Evolutionary conservation across 2,113 vertebrate species (phyloP).

Genomic region (Sorex fumeus): DNA sequence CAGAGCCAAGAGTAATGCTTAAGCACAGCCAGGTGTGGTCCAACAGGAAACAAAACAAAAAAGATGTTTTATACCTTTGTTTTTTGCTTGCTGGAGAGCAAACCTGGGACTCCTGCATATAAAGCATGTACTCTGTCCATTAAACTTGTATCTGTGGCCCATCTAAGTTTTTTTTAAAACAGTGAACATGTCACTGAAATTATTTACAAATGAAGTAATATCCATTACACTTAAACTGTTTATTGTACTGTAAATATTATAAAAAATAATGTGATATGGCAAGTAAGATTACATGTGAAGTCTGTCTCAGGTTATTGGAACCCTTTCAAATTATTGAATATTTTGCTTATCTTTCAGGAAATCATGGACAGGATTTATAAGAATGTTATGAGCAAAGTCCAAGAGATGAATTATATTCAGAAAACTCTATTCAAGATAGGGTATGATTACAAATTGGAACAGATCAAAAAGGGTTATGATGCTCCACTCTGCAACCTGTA

Average conservation of each 20-base stretch:
- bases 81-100: too few relatives aligned
- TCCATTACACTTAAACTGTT: not conserved
- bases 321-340: conserved; percentile 47
- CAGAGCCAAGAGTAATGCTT: too few relatives aligned
- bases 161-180: not conserved
- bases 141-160: too few relatives aligned
- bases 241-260: too few relatives aligned
- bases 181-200: not conserved
- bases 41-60: too few relatives aligned
- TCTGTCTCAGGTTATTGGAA: conserved; percentile 14
- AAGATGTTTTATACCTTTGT: too few relatives aligned
- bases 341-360: conserved; percentile 91
- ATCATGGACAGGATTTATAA: conserved; percentile 99
- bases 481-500: conserved; percentile 97
- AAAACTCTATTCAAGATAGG: conserved; percentile 96
- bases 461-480: conserved; percentile 97
- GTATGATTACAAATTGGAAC: conserved; percentile 97
- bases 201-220: not conserved
- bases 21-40: too few relatives aligned
- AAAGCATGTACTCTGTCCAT: too few relatives aligned
- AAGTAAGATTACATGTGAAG: too few relatives aligned
- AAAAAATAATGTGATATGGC: too few relatives aligned
- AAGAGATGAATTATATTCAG: conserved; percentile 96
- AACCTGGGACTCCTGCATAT: too few relatives aligned
- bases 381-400: conserved; percentile 98